phyloP scores from a whole-genome alignment of 2,797 vertebrate species.

The Geotrypetes seraphini region DNA sequence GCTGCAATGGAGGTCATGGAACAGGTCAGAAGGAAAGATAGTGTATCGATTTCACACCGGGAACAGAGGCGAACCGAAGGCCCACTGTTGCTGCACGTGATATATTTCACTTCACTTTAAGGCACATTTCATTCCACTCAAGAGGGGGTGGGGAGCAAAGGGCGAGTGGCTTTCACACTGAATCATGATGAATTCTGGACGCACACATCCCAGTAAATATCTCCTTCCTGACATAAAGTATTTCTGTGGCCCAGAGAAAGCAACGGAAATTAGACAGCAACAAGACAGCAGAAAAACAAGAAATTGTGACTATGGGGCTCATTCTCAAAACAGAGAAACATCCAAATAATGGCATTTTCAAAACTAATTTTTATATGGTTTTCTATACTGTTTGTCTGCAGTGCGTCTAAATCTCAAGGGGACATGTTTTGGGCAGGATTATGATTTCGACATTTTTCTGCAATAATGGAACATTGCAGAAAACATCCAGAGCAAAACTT shows the following conservation, averaged over 20 bases:
- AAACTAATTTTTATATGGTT: too few relatives aligned
- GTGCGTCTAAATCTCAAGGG: too few relatives aligned
- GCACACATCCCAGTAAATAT: slow-evolving; percentile 62
- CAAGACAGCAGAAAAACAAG: slow-evolving; percentile 17
- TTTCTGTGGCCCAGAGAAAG: slow-evolving; percentile 45
- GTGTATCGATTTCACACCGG: slow-evolving; percentile 81
- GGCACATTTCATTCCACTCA: slow-evolving; percentile 68
- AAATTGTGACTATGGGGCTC: too few relatives aligned
- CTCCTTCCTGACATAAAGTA: slow-evolving; percentile 58
- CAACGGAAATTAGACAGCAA: slow-evolving; percentile 49
- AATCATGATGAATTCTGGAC: slow-evolving; percentile 75
- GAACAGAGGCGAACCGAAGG: slow-evolving; percentile 55
- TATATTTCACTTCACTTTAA: slow-evolving; percentile 72
- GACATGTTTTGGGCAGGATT: too few relatives aligned
- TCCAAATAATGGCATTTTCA: too few relatives aligned
- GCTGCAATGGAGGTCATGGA: slow-evolving; percentile 76
- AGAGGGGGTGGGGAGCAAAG: slow-evolving; percentile 61
- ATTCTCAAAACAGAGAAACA: too few relatives aligned
- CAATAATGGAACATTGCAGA: too few relatives aligned
- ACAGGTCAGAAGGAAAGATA: slow-evolving; percentile 80
- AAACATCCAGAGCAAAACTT: too few relatives aligned
- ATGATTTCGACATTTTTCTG: too few relatives aligned
- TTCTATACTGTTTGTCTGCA: too few relatives aligned
- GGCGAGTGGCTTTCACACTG: slow-evolving; percentile 66
- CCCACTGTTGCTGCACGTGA: slow-evolving; percentile 56